Base-by-base conservation (phyloP, 2,113 vertebrate genomes). In the Microtus ochrogaster region DNA sequence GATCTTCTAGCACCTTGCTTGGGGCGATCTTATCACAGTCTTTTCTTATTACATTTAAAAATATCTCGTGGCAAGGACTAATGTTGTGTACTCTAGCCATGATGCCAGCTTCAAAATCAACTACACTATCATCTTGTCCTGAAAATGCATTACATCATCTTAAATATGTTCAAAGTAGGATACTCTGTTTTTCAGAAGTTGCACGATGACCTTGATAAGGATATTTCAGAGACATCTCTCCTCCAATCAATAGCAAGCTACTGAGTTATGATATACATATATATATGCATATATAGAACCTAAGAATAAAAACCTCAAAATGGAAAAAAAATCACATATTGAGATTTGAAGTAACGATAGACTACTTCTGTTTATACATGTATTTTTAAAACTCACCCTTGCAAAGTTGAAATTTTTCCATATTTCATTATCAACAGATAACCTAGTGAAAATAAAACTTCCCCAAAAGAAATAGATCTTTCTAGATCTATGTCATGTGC, bases 261-360 rank as follows among this genome's bases (percentile, higher is more conserved):
- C 92, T 85, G 84, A 92, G 78, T 92, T 95, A 94, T 87, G 52
- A 86, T 36, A 83, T 82, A 22, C 82, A 81, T 33, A 30, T 36
- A 61, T 68, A 33, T 70, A 73, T 83, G 33, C 88, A 85, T 55
- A 22, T 89, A 72, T 78, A 93, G 55, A 96, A 86, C 74, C 90
- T 96, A 94, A 94, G 89, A 96, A 97, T 95, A 93, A 96, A 97
- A 97, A 97, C 58, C 91, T 95, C 77, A 95, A 90, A 94, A 97
- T 88, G 63, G 94, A 96, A 96, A 93, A 86, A 86, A 97, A 95
- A 94, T 95, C 94, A 97, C 95, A 97, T 96, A 96, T 92, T 94
- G 95, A 96, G 95, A 91, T 96, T 90, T 95, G 76, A 96, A 94
- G 91, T 61, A 95, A 97, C 92, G 89, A 97, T 84, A 96, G 91